Conservation (phyloP, 2,797 vertebrate genomes). For the Anniella stebbinsi region DNA sequence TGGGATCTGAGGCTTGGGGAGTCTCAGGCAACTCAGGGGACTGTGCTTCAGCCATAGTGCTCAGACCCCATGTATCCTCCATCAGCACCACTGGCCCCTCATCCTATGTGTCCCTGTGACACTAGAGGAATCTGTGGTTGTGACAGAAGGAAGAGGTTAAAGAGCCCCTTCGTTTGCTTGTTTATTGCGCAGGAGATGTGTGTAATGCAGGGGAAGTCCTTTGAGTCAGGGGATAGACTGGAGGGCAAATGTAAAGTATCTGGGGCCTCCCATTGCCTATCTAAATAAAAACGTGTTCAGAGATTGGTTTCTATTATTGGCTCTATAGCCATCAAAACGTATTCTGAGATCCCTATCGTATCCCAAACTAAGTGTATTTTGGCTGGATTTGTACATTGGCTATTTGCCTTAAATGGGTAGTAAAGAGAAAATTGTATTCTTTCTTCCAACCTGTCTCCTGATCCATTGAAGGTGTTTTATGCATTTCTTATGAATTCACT, state of each 20-base stretch:
- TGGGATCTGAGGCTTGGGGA: no score
- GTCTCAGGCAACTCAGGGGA: no score
- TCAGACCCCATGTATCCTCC: no score
- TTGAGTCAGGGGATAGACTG: background rate
- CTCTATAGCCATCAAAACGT: background rate
- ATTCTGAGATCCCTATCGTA: background rate
- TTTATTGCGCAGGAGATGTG: no score
- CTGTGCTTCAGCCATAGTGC: no score
- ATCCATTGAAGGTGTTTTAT: no score
- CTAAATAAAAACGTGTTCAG: background rate
- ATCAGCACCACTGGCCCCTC: no score
- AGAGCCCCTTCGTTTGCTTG: no score
- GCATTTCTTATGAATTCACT: background rate
- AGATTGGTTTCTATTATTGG: background rate
- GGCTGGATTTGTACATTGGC: background rate
- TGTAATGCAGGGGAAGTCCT: no score
- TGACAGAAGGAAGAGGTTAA: no score
- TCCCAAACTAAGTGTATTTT: background rate
- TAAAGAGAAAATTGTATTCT: background rate
- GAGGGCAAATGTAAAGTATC: background rate
- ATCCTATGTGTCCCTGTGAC: no score
- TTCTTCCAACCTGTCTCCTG: background rate
- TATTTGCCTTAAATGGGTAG: background rate
- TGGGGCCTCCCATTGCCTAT: background rate
- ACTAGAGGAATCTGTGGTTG: no score